phyloP scores from a whole-genome alignment of 2,113 vertebrate genomes.

The Calcarius ornatus region DNA sequence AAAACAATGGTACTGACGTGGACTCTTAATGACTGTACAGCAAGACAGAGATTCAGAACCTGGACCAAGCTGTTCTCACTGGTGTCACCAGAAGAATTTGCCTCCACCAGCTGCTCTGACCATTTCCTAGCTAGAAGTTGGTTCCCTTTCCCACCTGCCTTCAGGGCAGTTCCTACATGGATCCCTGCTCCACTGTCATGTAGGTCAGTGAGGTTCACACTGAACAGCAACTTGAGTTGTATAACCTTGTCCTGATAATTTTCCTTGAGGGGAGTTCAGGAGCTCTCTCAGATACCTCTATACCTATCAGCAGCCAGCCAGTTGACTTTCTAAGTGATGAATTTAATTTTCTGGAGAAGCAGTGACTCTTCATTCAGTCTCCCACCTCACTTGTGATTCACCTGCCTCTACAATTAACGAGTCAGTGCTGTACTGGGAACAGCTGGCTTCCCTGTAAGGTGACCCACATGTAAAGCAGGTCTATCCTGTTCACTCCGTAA shows the following conservation, averaged over 20 bases:
- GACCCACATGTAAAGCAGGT: slow-evolving; percentile 33
- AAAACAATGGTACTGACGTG: not conserved
- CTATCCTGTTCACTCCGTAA: slow-evolving; percentile 13
- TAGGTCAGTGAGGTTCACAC: not conserved
- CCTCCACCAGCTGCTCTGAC: not conserved
- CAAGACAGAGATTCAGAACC: not conserved
- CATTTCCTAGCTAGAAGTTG: not conserved
- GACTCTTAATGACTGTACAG: not conserved
- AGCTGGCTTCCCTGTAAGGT: not conserved
- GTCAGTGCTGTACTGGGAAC: accelerated
- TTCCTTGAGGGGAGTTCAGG: not conserved
- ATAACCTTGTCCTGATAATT: not conserved
- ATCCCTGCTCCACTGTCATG: not conserved
- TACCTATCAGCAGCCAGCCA: not conserved
- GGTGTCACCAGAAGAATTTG: not conserved
- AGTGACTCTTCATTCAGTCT: not conserved
- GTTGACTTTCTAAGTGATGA: not conserved
- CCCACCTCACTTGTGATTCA: not conserved
- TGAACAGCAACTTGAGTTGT: not conserved
- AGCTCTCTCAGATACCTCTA: not conserved
- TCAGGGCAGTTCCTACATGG: not conserved
- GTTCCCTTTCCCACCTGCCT: not conserved
- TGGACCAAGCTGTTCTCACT: not conserved
- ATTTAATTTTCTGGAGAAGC: not conserved
- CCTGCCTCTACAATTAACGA: not conserved